Base-by-base conservation (phyloP, 2,888 invertebrate genomes). In the Oxytorus armatus region DNA sequence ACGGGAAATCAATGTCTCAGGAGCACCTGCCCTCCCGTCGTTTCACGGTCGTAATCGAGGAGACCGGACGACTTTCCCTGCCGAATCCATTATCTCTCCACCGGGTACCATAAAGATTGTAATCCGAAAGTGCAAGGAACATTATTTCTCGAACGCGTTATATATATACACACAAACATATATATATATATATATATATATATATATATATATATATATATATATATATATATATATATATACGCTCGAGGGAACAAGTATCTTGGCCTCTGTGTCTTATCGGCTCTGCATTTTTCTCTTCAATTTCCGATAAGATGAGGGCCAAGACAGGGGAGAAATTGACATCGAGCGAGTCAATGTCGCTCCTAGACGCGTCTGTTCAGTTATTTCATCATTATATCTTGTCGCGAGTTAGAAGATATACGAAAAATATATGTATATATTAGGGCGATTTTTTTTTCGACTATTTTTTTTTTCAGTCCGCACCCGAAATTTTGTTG, bases 1-100 rank as follows among this genome's bases (percentile, higher is more conserved):
- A 82, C 69, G 68, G 73, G 74, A 81, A 85, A 84, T 82, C 84
- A 84, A 84, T 82, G 85, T 84, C 79, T 81, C 81, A 49, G 77
- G 65, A 63, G 76, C 79, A 82, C 85, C 83, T 84, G 82, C 82
- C 82, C 74, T 80, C 73, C 53, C 83, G 72, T 82, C 76, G 72
- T 59, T 76, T 53, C 79, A 76, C 70, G 75, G 69, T 82, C 82
- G 85, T 85, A 84, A 85, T 84, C 84, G 83, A 85, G 77, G 79
- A 84, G 82, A 81, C 75, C 73, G 80, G 74, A 72, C 82, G 83
- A 80, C 80, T 85, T 83, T 81, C 77, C 51, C 59, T n/a, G 77
- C 78, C 63, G 74, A 84, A 68, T 80, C 83, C 78, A 79, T 83
- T 82, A 72, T 79, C 65, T 77, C 70, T 57, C 79, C 76, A 39